A percentile compares a stretch with the other conserved stretches of the same genome.
Evolutionary conservation across 2,888 invertebrate genomes (phyloP).

Genomic region (Cyaniris semiargus): DNA sequence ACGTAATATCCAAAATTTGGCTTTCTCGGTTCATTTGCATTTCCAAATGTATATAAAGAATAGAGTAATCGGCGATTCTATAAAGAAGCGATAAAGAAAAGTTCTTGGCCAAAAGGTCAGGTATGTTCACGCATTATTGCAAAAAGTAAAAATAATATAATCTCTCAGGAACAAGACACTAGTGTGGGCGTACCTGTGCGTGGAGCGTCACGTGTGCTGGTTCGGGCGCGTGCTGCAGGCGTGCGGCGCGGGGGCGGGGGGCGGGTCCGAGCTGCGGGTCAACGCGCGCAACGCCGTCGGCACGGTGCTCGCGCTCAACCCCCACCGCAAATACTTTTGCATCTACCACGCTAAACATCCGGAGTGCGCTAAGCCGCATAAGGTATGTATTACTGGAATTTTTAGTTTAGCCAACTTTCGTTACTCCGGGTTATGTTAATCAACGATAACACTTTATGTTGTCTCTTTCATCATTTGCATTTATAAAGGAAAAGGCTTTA

Average conservation of each 20-base stretch:
- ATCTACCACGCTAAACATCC: conserved; percentile 99
- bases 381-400: conserved; percentile 64
- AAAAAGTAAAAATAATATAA: background rate
- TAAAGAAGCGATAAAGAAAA: too few species aligned
- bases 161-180: conserved; percentile 93
- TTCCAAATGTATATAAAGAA: too few species aligned
- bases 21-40: too few species aligned
- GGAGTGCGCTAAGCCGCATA: conserved; percentile 85
- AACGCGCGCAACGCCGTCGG: conserved; percentile 98
- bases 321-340: conserved; percentile 98
- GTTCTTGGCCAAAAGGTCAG: too few species aligned
- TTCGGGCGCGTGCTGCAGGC: conserved; percentile 94
- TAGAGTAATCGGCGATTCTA: too few species aligned
- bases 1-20: too few species aligned
- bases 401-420: too few species aligned
- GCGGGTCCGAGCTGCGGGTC: conserved; percentile 87
- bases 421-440: too few species aligned
- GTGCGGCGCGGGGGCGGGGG: conserved; percentile 85
- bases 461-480: too few species aligned
- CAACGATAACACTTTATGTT: too few species aligned
- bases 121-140: too few species aligned
- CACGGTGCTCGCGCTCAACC: conserved; percentile 96
- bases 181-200: conserved; percentile 94
- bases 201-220: conserved; percentile 96
- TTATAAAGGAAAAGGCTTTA: too few species aligned